Percentiles rank a stretch among this genome's conserved stretches.
phyloP scores from a whole-genome alignment of 2,888 invertebrate genomes.

The Molanna angustata region DNA sequence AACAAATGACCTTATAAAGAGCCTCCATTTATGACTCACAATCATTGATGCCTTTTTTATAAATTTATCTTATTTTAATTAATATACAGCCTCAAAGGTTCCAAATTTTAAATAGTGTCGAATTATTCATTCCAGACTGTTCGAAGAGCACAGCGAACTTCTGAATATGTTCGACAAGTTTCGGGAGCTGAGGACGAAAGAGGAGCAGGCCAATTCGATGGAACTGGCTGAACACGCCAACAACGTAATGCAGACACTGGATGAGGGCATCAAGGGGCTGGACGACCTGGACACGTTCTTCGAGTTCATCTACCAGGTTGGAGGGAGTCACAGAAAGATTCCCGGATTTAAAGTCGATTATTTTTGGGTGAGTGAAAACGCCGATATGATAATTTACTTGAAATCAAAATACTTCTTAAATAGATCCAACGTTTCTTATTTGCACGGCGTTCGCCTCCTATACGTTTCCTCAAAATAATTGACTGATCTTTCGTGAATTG shows the following conservation, averaged over 20 bases:
- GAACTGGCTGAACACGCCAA: constrained; percentile 84
- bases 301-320: constrained; percentile 77
- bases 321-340: constrained; percentile 78
- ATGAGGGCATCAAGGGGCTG: constrained; percentile 83
- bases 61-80: too few relatives aligned
- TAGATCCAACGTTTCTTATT: too few relatives aligned
- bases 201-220: constrained; percentile 77
- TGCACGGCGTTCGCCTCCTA: too few relatives aligned
- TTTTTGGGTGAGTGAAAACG: constrained; percentile 71
- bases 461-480: too few relatives aligned
- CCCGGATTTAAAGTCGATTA: constrained; percentile 82
- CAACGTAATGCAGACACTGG: constrained; percentile 85
- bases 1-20: too few relatives aligned
- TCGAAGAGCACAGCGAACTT: constrained; percentile 80
- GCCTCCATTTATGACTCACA: too few relatives aligned
- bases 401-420: too few relatives aligned
- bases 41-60: too few relatives aligned
- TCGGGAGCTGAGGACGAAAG: constrained; percentile 71
- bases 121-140: constrained; percentile 66
- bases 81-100: too few relatives aligned
- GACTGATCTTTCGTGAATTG: too few relatives aligned
- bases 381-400: too few relatives aligned
- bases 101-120: too few relatives aligned
- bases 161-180: constrained; percentile 79
- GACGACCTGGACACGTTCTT: constrained; percentile 85